phyloP scores from a whole-genome alignment of 2,113 vertebrate species.

The Entelurus aequoreus region DNA sequence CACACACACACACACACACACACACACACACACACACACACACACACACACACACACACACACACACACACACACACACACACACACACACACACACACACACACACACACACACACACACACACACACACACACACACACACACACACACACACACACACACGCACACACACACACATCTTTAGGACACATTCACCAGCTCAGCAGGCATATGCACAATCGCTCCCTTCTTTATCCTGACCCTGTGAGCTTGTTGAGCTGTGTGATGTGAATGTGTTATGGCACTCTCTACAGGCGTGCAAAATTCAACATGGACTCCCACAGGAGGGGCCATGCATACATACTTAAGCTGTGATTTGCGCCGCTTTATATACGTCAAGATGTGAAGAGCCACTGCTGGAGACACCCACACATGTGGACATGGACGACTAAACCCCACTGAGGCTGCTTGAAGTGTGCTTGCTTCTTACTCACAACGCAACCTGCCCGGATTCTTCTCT shows the following conservation, averaged over 20 bases:
- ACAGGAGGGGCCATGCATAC: slow-evolving; percentile 56
- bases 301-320: slow-evolving; percentile 65
- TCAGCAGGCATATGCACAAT: slow-evolving; percentile 16
- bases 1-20: too few species aligned
- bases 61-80: too few species aligned
- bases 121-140: too few species aligned
- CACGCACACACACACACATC: too few species aligned
- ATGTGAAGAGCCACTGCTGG: slow-evolving; percentile 16
- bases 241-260: slow-evolving; percentile 53
- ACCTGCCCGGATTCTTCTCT: background rate
- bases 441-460: slow-evolving; percentile 29
- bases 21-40: too few species aligned
- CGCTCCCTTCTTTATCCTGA: slow-evolving; percentile 25
- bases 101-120: too few species aligned
- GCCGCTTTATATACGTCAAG: slow-evolving; percentile 27
- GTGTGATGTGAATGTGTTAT: slow-evolving; percentile 67
- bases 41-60: too few species aligned
- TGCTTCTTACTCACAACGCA: slow-evolving; percentile 8
- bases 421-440: background rate
- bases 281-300: slow-evolving; percentile 62
- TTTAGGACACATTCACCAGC: background rate
- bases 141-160: too few species aligned
- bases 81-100: too few species aligned
- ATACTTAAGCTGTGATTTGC: slow-evolving; percentile 63
- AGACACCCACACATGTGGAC: background rate